Percentiles rank a stretch among this genome's conserved stretches.
Conservation (phyloP, 2,888 invertebrate genomes). For the Quadroppia sp. region DNA sequence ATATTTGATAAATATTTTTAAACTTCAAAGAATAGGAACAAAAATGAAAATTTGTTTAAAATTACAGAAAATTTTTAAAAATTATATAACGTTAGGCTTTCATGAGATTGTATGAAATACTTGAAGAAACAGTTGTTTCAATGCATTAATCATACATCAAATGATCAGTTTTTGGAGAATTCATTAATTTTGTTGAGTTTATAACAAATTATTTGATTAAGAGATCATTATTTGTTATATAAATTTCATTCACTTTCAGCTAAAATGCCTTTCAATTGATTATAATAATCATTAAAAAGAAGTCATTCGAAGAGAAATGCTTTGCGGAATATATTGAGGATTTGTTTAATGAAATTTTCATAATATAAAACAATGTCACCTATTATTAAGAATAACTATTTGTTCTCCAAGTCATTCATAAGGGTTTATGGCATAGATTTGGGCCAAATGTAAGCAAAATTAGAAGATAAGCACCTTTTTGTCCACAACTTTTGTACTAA, state of each 20-base stretch:
- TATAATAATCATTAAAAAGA: too few species aligned
- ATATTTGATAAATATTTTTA: background rate
- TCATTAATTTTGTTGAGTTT: background rate
- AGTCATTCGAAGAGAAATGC: background rate
- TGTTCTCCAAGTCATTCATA: background rate
- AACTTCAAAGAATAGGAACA: background rate
- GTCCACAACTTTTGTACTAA: too few species aligned
- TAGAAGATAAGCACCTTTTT: conserved; percentile 1
- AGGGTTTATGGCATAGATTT: conserved; percentile 7
- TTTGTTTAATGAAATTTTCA: background rate
- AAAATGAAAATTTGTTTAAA: background rate
- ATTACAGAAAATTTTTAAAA: background rate
- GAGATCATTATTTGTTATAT: too few species aligned
- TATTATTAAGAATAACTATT: background rate
- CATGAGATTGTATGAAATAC: conserved; percentile 12
- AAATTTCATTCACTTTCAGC: too few species aligned
- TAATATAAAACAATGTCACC: background rate
- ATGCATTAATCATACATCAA: conserved; percentile 1
- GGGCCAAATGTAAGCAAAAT: background rate
- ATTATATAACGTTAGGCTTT: conserved; percentile 2
- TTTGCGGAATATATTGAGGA: background rate
- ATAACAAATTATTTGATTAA: too few species aligned
- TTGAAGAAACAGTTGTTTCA: background rate
- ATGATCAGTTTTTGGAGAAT: background rate
- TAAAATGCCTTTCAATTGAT: too few species aligned